Conservation (phyloP, 2,797 vertebrate species). For the Lagorchestes hirsutus region DNA sequence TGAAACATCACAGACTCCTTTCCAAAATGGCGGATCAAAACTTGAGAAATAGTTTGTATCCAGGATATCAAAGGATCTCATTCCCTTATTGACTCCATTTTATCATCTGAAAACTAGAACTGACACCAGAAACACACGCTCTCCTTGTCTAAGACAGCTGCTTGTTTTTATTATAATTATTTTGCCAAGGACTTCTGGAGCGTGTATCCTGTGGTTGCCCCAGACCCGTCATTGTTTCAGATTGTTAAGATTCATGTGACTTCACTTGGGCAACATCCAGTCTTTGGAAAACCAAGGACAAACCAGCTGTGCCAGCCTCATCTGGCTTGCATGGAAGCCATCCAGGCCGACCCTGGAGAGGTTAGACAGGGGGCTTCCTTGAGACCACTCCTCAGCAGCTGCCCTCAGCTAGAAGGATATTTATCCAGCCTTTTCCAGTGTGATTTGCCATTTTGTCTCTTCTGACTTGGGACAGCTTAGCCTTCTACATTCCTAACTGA, state of each 20-base stretch:
- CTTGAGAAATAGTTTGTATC: background rate
- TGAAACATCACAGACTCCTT: background rate
- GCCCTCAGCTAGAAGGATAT: background rate
- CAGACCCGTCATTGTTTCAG: background rate
- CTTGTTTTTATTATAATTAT: background rate
- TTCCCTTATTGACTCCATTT: background rate
- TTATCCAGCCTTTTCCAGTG: background rate
- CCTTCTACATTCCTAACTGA: constrained; percentile 32
- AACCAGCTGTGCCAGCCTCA: background rate
- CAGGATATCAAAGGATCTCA: background rate
- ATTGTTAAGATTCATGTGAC: background rate
- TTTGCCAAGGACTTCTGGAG: background rate
- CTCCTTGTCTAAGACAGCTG: background rate
- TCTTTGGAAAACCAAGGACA: constrained; percentile 6
- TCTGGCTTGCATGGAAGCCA: background rate
- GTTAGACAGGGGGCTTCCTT: background rate
- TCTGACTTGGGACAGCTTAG: background rate
- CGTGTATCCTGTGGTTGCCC: background rate
- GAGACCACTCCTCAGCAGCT: background rate
- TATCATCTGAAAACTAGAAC: background rate
- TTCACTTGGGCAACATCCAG: background rate
- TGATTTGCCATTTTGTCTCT: background rate
- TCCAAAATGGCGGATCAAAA: background rate
- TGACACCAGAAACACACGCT: background rate
- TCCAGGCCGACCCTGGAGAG: background rate